Conservation (phyloP, 2,797 vertebrate species). For the Caiman crocodilus region DNA sequence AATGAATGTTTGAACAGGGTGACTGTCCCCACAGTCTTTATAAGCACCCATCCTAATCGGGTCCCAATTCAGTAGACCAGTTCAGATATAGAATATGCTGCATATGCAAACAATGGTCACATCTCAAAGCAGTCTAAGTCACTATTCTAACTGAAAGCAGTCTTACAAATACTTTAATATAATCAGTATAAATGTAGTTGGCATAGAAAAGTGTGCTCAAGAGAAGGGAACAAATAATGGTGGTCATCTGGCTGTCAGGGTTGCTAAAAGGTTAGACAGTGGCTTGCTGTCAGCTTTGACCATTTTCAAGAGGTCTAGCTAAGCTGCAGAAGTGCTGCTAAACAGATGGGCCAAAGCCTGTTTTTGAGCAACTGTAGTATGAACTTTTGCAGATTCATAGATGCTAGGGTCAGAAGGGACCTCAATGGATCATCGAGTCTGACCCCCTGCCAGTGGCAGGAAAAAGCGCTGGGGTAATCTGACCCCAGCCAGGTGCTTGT, state of each 20-base stretch:
- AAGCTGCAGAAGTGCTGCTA: no score
- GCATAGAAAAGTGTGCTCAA: background rate
- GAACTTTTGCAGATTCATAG: no score
- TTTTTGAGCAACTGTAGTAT: no score
- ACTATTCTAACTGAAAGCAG: conserved; percentile 39
- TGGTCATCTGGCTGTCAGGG: background rate
- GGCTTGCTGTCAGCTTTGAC: background rate
- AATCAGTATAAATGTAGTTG: background rate
- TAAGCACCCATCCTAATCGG: conserved; percentile 41
- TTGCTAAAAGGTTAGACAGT: background rate
- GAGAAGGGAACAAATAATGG: background rate
- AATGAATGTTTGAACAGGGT: background rate
- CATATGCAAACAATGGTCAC: conserved; percentile 17
- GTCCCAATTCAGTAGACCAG: conserved; percentile 18
- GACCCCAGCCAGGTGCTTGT: no score
- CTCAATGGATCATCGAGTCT: no score
- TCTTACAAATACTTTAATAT: background rate
- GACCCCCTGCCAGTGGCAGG: no score
- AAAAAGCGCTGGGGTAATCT: no score
- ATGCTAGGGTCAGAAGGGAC: no score
- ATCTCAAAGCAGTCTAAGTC: conserved; percentile 7
- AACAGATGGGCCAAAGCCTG: no score
- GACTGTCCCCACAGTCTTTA: background rate
- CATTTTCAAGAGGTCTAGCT: no score
- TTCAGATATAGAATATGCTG: background rate